phyloP scores from a whole-genome alignment of 2,888 invertebrate genomes.

The Panzeria rudis region DNA sequence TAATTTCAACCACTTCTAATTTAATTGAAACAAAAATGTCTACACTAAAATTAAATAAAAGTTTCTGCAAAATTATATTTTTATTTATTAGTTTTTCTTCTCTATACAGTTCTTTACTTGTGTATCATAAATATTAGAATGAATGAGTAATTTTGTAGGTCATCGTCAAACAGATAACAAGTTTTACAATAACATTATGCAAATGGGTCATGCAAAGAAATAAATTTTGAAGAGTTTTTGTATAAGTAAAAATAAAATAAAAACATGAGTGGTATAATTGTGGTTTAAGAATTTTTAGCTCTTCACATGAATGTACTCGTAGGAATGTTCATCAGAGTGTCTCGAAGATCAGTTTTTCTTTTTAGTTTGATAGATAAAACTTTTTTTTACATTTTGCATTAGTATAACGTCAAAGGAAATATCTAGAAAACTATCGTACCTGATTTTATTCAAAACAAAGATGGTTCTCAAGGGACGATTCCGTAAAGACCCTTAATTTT shows the following conservation, averaged over 20 bases:
- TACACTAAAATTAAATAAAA: not conserved
- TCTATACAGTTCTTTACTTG: not conserved
- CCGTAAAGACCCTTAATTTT: no score
- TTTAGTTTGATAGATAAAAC: no score
- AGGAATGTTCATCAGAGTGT: no score
- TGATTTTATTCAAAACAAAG: no score
- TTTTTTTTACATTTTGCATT: no score
- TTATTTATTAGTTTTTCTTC: not conserved
- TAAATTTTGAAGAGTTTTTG: constrained; percentile 10
- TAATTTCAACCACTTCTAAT: no score
- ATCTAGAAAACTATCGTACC: no score
- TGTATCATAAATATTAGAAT: constrained; percentile 8
- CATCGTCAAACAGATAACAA: constrained; percentile 44
- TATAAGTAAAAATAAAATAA: not conserved
- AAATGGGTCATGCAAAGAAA: constrained; percentile 23
- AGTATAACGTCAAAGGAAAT: no score
- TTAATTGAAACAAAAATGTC: not conserved
- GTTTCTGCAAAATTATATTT: not conserved
- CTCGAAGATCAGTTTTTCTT: no score
- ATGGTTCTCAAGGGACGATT: no score
- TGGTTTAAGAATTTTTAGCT: not conserved
- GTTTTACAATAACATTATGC: not conserved
- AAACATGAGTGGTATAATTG: not conserved
- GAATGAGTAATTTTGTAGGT: constrained; percentile 50
- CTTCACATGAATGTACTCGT: not conserved